phyloP scores from a whole-genome alignment of 2,888 invertebrate genomes.

The Omphaloscelis lunosa region DNA sequence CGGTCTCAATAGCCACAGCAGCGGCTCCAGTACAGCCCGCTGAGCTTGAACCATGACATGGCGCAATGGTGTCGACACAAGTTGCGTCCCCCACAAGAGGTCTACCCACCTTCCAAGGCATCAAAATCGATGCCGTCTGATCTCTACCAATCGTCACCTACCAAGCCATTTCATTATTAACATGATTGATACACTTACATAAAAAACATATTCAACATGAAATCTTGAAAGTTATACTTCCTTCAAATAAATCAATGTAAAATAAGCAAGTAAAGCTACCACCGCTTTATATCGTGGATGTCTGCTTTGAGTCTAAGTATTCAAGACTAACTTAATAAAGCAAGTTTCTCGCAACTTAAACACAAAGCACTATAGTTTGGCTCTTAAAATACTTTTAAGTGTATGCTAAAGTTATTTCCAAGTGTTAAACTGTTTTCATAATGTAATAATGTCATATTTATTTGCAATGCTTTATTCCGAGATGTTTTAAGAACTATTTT shows the following conservation, averaged over 20 bases:
- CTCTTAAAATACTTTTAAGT: conserved; percentile 68
- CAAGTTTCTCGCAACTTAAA: conserved; percentile 67
- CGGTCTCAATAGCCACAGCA: no score
- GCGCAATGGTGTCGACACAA: no score
- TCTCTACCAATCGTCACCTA: no score
- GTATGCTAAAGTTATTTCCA: conserved; percentile 67
- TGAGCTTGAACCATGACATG: no score
- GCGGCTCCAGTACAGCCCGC: no score
- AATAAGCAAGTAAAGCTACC: conserved; percentile 35
- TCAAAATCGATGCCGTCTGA: no score
- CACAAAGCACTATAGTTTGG: conserved; percentile 68
- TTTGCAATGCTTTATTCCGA: conserved; percentile 31
- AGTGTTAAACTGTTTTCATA: conserved; percentile 67
- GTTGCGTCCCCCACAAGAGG: no score
- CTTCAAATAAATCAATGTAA: conserved; percentile 24
- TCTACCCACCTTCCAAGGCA: no score
- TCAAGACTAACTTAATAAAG: conserved; percentile 68
- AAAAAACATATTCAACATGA: background rate
- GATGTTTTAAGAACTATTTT: conserved; percentile 33
- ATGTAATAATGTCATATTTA: conserved; percentile 58
- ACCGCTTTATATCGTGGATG: conserved; percentile 44
- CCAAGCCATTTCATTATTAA: background rate
- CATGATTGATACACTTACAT: background rate
- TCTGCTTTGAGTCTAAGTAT: conserved; percentile 61
- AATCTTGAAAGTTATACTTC: background rate